Evolutionary conservation across 2,888 invertebrate species (phyloP).

Genomic region (Napeogenes inachia): DNA sequence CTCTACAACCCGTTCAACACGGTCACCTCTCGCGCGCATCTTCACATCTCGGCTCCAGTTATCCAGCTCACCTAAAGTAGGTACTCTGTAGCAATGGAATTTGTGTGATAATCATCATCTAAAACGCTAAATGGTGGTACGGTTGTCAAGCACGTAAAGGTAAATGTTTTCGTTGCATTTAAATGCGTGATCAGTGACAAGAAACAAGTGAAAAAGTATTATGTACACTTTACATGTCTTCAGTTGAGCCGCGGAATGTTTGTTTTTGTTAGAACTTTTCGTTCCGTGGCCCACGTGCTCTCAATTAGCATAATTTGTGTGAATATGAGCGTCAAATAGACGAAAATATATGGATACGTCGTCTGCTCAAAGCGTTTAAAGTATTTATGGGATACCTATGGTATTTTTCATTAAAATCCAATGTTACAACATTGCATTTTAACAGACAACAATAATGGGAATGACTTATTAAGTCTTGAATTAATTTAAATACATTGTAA

Average conservation of each 20-base stretch:
- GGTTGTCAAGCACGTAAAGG: neutral
- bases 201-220: conserved; percentile 7
- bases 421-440: too few relatives aligned
- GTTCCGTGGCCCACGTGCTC: conserved; percentile 12
- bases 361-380: neutral
- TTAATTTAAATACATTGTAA: too few relatives aligned
- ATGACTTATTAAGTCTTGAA: too few relatives aligned
- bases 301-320: conserved; percentile 19
- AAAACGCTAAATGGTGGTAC: conserved; percentile 9
- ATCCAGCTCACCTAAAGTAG: conserved; percentile 26
- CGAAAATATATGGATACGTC: conserved; percentile 6
- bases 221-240: conserved; percentile 9
- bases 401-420: too few relatives aligned
- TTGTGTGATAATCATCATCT: neutral
- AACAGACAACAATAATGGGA: too few relatives aligned
- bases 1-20: conserved; percentile 50
- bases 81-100: conserved; percentile 19
- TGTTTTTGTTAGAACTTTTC: conserved; percentile 18
- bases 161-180: neutral
- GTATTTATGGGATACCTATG: too few relatives aligned
- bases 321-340: conserved; percentile 12
- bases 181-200: neutral
- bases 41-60: conserved; percentile 10
- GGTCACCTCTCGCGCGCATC: conserved; percentile 27
- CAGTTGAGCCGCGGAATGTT: conserved; percentile 19